Percentiles rank a stretch among this genome's conserved stretches.
These are phyloP conservation scores for Dynastes maya DNA, from an alignment of 2,888 invertebrate genomes.

Conservation along the genomic window DNA sequence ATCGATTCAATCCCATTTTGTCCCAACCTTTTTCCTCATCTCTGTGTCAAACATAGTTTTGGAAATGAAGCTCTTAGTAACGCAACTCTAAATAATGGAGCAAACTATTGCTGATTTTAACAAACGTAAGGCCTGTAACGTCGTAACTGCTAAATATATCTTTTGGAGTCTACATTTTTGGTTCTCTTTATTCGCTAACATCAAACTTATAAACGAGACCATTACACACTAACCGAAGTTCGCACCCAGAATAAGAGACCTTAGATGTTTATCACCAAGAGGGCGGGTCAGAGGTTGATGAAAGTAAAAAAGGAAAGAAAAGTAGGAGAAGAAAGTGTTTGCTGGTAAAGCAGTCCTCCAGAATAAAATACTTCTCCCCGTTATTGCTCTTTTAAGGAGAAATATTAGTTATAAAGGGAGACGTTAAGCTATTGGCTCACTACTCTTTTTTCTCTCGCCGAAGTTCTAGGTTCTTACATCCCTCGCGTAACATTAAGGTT, in stretches of 20 bases:
- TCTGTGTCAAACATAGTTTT: too few relatives aligned
- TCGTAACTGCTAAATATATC: too few relatives aligned
- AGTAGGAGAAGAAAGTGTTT: conserved; percentile 8
- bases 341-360: conserved; percentile 9
- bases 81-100: too few relatives aligned
- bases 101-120: too few relatives aligned
- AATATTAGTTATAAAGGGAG: conserved; percentile 22
- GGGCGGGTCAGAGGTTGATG: background rate
- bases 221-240: too few relatives aligned
- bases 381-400: conserved; percentile 16
- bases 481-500: background rate
- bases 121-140: too few relatives aligned
- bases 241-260: background rate
- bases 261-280: conserved; percentile 16
- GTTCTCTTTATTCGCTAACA: too few relatives aligned
- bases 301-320: background rate
- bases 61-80: too few relatives aligned
- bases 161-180: too few relatives aligned
- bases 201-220: too few relatives aligned
- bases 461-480: background rate
- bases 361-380: background rate
- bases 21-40: too few relatives aligned
- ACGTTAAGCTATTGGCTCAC: conserved; percentile 23
- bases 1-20: too few relatives aligned
- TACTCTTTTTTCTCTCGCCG: background rate